These are phyloP conservation scores for Drosophila nr. perissopoda DNA, from an alignment of 2,888 invertebrate genomes.

Conservation along the genomic window DNA sequence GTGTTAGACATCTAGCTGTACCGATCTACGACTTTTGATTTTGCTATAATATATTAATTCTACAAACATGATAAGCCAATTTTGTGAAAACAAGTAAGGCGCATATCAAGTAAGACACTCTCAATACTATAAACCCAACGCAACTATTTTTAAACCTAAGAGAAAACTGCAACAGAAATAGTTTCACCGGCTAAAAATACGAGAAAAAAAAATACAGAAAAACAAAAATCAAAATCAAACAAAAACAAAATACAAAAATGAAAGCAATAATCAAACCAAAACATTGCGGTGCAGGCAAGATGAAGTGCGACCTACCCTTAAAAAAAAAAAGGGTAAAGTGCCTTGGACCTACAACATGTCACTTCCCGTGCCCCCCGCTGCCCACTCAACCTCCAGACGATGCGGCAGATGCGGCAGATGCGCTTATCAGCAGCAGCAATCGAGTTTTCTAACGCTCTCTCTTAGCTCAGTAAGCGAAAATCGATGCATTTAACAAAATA, in stretches of 20 bases:
- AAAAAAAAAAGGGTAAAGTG: constrained; percentile 11
- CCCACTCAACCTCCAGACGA: not conserved
- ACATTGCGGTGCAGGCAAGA: constrained; percentile 12
- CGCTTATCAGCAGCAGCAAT: constrained; percentile 62
- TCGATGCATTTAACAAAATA: constrained; percentile 54
- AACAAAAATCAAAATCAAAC: constrained; percentile 23
- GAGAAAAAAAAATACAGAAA: constrained; percentile 4
- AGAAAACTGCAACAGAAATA: constrained; percentile 36
- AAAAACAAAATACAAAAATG: constrained; percentile 13
- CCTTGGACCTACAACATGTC: constrained; percentile 43
- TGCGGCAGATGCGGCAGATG: constrained; percentile 19
- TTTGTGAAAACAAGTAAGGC: not conserved
- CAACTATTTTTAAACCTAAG: constrained; percentile 34
- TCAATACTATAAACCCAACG: not conserved
- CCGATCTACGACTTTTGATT: not conserved
- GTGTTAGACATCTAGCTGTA: not conserved
- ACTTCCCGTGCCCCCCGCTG: not conserved
- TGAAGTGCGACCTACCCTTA: constrained; percentile 29
- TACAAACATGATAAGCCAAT: not conserved
- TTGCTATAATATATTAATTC: not conserved
- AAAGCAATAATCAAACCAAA: constrained; percentile 37
- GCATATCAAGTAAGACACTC: not conserved
- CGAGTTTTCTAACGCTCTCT: constrained; percentile 46
- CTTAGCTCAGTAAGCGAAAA: constrained; percentile 58
- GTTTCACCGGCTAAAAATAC: constrained; percentile 33